These are phyloP conservation scores for Rhinophrynus dorsalis DNA, from an alignment of 2,797 vertebrate species.

Conservation along the genomic window DNA sequence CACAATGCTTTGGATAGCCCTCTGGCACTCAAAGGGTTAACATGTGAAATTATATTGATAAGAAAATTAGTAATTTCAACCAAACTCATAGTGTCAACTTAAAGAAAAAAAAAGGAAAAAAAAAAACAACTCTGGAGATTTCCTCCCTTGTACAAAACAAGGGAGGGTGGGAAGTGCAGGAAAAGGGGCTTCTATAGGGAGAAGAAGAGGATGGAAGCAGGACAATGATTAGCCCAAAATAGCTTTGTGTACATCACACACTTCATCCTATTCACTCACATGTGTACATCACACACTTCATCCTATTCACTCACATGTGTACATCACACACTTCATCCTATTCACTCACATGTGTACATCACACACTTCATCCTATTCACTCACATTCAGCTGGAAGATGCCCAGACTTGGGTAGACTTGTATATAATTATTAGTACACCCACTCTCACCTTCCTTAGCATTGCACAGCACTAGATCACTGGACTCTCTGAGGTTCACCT, in stretches of 20 bases:
- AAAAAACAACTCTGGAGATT: constrained; percentile 1
- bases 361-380: not conserved
- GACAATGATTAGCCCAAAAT: constrained; percentile 33
- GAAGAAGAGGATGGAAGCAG: constrained; percentile 15
- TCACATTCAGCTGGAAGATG: no score
- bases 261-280: not conserved
- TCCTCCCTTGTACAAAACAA: constrained; percentile 14
- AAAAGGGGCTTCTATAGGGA: constrained; percentile 23
- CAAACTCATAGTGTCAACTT: not conserved
- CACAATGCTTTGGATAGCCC: no score
- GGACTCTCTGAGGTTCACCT: no score
- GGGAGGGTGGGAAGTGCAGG: constrained; percentile 35
- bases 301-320: not conserved
- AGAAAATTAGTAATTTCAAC: no score
- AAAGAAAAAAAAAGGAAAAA: not conserved
- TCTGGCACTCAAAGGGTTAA: no score
- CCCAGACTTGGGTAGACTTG: no score
- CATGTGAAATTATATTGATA: no score
- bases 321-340: not conserved
- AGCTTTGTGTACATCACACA: not conserved
- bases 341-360: not conserved
- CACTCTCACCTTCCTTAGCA: no score
- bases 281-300: not conserved
- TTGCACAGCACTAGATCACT: no score
- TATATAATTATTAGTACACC: no score